A percentile compares a stretch with the other conserved stretches of the same genome.
Conservation (phyloP, 2,888 invertebrate species). For the Digitonthophagus gazella region DNA sequence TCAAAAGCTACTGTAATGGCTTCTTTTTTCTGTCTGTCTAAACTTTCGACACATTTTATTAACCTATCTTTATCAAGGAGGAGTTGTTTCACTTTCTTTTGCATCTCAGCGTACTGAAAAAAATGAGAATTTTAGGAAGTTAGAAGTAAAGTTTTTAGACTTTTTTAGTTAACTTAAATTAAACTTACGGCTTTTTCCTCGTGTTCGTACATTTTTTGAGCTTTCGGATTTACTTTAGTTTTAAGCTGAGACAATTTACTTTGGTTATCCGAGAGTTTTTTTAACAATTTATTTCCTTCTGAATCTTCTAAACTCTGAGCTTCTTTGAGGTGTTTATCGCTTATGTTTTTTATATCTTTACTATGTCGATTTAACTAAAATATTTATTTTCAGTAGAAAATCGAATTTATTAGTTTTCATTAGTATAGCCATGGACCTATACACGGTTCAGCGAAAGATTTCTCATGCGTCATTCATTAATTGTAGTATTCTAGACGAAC, state of each 20-base stretch:
- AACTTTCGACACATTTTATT: constrained; percentile 73
- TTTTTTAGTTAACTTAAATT: not conserved
- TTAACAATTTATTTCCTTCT: constrained; percentile 51
- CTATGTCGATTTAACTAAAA: not conserved
- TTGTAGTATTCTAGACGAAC: too few species aligned
- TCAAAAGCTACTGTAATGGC: constrained; percentile 80
- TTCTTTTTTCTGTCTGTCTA: constrained; percentile 88
- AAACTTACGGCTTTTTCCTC: constrained; percentile 75
- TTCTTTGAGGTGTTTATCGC: constrained; percentile 25
- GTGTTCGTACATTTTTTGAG: constrained; percentile 81
- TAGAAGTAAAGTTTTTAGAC: not conserved
- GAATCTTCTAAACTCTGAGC: constrained; percentile 31
- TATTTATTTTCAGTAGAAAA: too few species aligned
- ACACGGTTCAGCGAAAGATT: too few species aligned
- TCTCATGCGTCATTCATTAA: too few species aligned
- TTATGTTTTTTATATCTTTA: constrained; percentile 3
- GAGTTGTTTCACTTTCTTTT: constrained; percentile 65
- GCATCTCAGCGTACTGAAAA: constrained; percentile 60
- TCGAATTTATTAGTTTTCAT: too few species aligned
- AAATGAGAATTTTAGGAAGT: constrained; percentile 25
- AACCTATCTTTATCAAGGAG: constrained; percentile 74
- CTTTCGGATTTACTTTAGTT: constrained; percentile 73
- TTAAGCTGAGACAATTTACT: constrained; percentile 55
- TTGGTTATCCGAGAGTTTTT: constrained; percentile 53
- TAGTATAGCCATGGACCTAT: too few species aligned